These are phyloP conservation scores for Magallana ariakensis DNA, from an alignment of 1,140 invertebrate genomes.

Conservation along the genomic window DNA sequence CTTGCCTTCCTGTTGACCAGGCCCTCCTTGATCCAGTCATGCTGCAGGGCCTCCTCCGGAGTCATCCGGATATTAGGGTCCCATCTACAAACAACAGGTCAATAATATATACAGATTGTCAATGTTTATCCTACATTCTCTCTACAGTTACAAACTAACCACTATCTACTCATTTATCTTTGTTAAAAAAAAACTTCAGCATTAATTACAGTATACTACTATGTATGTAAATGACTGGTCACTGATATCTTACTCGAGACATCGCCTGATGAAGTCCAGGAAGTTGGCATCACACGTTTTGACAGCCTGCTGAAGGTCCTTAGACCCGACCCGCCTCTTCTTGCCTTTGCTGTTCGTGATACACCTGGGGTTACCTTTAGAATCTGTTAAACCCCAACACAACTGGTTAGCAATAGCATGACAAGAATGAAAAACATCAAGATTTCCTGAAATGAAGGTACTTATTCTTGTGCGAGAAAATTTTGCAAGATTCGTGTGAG, in stretches of 20 bases:
- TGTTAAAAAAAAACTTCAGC: too few species aligned
- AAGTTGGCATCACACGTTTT: slow-evolving; percentile 78
- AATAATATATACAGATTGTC: too few species aligned
- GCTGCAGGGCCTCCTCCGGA: slow-evolving; percentile 77
- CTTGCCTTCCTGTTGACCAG: slow-evolving; percentile 66
- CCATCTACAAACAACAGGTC: slow-evolving; percentile 71
- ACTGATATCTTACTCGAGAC: slow-evolving; percentile 75
- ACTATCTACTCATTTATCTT: too few species aligned
- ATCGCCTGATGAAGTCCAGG: slow-evolving; percentile 77
- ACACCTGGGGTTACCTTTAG: slow-evolving; percentile 77
- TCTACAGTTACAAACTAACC: too few species aligned
- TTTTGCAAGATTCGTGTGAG: too few species aligned
- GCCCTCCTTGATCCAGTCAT: slow-evolving; percentile 78
- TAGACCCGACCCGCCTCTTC: slow-evolving; percentile 74
- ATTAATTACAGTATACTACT: too few species aligned
- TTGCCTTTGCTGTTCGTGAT: slow-evolving; percentile 78
- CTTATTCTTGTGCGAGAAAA: too few species aligned
- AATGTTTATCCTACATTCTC: not conserved
- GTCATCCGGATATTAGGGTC: slow-evolving; percentile 76
- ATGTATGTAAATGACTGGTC: not conserved
- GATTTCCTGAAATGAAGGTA: too few species aligned
- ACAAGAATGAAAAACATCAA: too few species aligned
- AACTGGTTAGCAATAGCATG: too few species aligned
- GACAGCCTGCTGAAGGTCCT: slow-evolving; percentile 76
- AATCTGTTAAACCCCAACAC: slow-evolving; percentile 81